Base-by-base conservation (phyloP, 1,140 invertebrate species). In the Hylaeus anthracinus region DNA sequence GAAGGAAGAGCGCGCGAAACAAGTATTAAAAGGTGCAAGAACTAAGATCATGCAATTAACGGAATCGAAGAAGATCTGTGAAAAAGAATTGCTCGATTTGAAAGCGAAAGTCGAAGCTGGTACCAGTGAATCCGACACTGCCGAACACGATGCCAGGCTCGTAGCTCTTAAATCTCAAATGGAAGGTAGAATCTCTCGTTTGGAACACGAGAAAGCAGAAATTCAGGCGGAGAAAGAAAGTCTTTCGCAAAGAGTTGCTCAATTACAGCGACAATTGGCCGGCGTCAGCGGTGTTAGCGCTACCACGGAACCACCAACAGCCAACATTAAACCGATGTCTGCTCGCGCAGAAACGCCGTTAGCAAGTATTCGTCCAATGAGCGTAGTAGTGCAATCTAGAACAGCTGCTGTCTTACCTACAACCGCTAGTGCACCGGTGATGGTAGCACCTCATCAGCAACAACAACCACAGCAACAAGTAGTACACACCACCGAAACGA, bases 271-370 rank as follows among this genome's bases (percentile, higher is more conserved):
- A 65, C 97, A 98, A 90, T 89, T 98, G 63, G 95, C 94, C 53
- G 94, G 95, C 73, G 94, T 95, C 67, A 94, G 94, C 72, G 96
- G 97, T 83, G 95, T 97, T 89, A 94, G 95, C 39, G 94, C 94
- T 0, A 92, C 90, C 0, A 95, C 94, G 0, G 97, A 98, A 87
- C 96, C 97, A 61, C 96, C 97, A 8, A 97, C 97, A 0, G 98
- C 98, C 12, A 99, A 99, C 91, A 98, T 99, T 51, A 98, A 98
- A 91, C 98, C 98, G 1, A 98, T 99, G 96, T 96, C 98, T 14
- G 97, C 97, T 85, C 94, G 93, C 15, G 95, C 95, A 5, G 96
- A 97, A 89, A 97, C 97, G 1, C 97, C 97, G 5, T 95, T 98
- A 72, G 98, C 98, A 9, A 98, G 98, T 85, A 99, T 99, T 84